Evolutionary conservation across 2,113 vertebrate genomes (phyloP).

Genomic region (Oreochromis niloticus): DNA sequence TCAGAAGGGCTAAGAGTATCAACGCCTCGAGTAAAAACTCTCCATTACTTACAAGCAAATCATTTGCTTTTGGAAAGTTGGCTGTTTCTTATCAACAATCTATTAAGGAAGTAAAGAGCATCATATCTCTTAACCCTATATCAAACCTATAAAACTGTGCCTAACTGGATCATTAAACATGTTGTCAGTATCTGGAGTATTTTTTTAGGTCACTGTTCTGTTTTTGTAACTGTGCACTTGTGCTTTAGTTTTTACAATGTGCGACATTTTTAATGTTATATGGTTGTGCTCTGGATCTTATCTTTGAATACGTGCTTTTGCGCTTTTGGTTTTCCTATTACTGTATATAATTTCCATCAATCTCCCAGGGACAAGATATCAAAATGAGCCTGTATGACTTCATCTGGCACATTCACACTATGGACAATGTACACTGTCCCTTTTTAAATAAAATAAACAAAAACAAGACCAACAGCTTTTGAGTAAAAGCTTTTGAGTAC

Average conservation of each 20-base stretch:
- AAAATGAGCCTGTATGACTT: not conserved
- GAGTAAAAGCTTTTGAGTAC: not conserved
- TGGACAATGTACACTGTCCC: not conserved
- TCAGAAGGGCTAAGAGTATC: not conserved
- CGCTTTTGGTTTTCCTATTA: not conserved
- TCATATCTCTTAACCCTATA: not conserved
- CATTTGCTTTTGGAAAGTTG: not conserved
- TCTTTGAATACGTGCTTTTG: not conserved
- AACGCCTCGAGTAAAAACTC: not conserved
- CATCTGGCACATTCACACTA: not conserved
- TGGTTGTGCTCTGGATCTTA: not conserved
- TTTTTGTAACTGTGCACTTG: not conserved
- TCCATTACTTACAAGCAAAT: not conserved
- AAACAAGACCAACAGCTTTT: not conserved
- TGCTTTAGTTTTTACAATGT: not conserved
- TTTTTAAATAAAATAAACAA: not conserved
- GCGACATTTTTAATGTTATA: not conserved
- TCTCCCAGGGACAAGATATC: not conserved
- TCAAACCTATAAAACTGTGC: not conserved
- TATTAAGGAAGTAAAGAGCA: not conserved
- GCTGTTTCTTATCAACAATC: not conserved
- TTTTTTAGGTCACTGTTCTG: not conserved
- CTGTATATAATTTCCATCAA: not conserved
- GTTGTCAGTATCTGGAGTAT: not conserved
- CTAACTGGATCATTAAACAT: not conserved